Evolutionary conservation across 2,888 invertebrate species (phyloP), one percentile per base, ranked within the genome.

Genomic region (Toxonevra muliebris): DNA sequence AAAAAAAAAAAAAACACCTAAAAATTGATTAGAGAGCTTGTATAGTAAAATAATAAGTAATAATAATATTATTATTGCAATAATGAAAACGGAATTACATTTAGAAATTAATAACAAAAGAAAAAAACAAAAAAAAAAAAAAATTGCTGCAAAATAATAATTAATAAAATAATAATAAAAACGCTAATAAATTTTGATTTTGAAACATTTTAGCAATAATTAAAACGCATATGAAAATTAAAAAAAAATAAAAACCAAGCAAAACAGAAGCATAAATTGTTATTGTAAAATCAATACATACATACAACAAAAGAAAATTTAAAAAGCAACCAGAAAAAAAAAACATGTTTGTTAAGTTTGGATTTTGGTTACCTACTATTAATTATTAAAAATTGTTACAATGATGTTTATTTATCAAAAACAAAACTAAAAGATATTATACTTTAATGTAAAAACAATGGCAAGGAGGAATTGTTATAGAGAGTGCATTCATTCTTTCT

Each of bases 1-100:
- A 42, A 61, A 60, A 53, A 45, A 58, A 40, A 62, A 59, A 63
- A 43, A 54, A 61, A 48, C 45, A 60, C 19, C 15, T 63, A 71
- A 68, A 70, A 71, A 72, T 71, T 72, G 73, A 69, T 71, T 74
- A 77, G 80, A 80, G 80, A 81, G 81, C 82, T 81, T 81, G 80
- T 81, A 80, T 80, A 80, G 79, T 78, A 80, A 80, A 75, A 75
- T 76, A 74, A 71, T 70, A 70, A 42, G 8, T 53, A 65, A 52
- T 54, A 20, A 63, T 41, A 65, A 40, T 40, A 55, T 12, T 65
- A 69, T 19, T 65, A 58, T 30, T 50, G 12, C 65, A 55, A 45
- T 41, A 59, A 50, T 58, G 43, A 53, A 52, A 65, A 43, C 41
- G 43, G 52, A 60, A 40, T 13, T 53, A 60, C n/a, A 52, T 58